Evolutionary conservation across 53 echinoderm and acorn worm species (phyloP).

Genomic region (Mesocentrotus franciscanus): DNA sequence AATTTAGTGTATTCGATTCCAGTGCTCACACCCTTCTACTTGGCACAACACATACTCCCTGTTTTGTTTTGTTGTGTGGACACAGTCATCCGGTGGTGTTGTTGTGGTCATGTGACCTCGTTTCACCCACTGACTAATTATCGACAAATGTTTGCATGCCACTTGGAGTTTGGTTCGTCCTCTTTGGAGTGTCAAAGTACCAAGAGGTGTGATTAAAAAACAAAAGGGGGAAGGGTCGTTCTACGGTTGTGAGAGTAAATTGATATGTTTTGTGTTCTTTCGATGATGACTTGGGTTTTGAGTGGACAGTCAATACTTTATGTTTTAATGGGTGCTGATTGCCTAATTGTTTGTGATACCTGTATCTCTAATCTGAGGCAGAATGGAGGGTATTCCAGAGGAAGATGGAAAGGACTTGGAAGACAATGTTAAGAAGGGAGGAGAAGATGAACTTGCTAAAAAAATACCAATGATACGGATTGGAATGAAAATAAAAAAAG

Average conservation of each 20-base stretch:
- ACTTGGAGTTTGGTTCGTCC: neutral
- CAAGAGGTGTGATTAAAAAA: neutral
- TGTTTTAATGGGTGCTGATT: neutral
- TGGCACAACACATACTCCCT: neutral
- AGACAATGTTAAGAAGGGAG: neutral
- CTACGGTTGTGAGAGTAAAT: neutral
- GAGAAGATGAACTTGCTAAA: neutral
- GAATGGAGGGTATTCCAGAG: neutral
- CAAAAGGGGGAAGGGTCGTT: neutral
- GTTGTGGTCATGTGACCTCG: slow-evolving; percentile 37
- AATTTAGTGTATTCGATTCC: neutral
- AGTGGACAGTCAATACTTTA: neutral
- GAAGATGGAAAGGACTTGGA: neutral
- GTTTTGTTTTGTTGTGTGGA: neutral
- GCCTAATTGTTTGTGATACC: neutral
- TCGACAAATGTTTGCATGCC: slow-evolving; percentile 28
- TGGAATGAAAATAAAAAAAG: neutral
- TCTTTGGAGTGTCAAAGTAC: neutral
- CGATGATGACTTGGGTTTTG: neutral
- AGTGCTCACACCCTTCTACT: neutral
- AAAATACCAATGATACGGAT: neutral
- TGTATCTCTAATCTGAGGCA: neutral
- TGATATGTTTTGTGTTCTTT: neutral
- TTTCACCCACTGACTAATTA: neutral
- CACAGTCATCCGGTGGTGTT: neutral